These are phyloP conservation scores for Catharus bicknelli DNA, from an alignment of 2,113 vertebrate genomes.

Conservation along the genomic window DNA sequence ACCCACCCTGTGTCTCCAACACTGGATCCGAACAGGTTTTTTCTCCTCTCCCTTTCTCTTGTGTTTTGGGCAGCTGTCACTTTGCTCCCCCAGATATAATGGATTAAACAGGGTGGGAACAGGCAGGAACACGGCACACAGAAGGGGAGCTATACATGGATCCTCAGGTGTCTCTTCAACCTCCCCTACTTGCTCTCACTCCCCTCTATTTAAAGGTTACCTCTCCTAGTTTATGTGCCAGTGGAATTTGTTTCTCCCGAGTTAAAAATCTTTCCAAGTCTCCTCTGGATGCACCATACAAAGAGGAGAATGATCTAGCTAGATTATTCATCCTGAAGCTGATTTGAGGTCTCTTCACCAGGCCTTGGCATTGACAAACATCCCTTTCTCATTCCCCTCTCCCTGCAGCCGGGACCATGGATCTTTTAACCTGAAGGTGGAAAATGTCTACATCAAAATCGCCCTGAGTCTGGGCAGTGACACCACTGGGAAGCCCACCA, in stretches of 20 bases:
- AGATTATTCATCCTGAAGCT: too few species aligned
- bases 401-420: constrained; percentile 26
- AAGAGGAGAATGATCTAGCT: not conserved
- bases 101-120: not conserved
- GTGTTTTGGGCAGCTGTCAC: not conserved
- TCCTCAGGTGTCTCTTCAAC: not conserved
- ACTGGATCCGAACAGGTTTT: too few species aligned
- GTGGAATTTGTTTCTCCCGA: not conserved
- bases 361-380: not conserved
- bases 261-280: not conserved
- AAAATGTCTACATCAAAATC: not conserved
- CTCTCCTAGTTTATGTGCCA: not conserved
- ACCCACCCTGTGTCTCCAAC: too few species aligned
- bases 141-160: not conserved
- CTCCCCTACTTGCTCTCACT: not conserved
- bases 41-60: not conserved
- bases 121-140: fast-evolving
- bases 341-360: not conserved
- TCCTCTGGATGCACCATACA: not conserved
- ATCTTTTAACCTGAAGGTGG: constrained; percentile 11
- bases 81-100: not conserved
- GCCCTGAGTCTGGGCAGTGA: constrained; percentile 10
- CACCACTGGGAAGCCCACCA: not conserved
- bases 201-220: not conserved
- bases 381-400: not conserved